phyloP scores from a whole-genome alignment of 2,888 invertebrate species.

The Amphipoea oculea region DNA sequence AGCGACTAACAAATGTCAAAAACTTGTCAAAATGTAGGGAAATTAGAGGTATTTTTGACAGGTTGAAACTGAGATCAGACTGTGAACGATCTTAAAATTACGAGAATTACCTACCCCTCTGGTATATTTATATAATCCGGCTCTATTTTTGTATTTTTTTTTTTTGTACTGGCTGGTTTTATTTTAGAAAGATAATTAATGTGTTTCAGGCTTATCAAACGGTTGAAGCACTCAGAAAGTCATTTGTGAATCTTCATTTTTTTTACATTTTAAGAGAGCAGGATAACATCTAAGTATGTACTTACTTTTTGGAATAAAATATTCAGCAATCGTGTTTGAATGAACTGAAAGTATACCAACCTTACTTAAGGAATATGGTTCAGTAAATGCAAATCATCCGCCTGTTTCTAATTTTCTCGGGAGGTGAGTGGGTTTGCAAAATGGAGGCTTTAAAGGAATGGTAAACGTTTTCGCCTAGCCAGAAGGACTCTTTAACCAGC shows the following conservation, averaged over 20 bases:
- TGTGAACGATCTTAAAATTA: too few species aligned
- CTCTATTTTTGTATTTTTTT: conserved; percentile 8
- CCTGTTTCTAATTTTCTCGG: conserved; percentile 69
- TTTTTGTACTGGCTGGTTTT: conserved; percentile 31
- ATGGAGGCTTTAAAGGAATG: conserved; percentile 71
- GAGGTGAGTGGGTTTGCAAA: conserved; percentile 70
- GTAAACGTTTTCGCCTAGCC: conserved; percentile 71
- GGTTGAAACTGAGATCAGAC: too few species aligned
- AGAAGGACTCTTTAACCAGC: conserved; percentile 67
- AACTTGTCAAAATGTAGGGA: too few species aligned
- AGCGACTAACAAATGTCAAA: too few species aligned
- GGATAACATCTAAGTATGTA: neutral
- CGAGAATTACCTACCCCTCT: too few species aligned
- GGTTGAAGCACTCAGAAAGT: conserved; percentile 14
- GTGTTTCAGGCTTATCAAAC: conserved; percentile 28
- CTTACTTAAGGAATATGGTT: conserved; percentile 48
- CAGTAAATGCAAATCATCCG: conserved; percentile 53
- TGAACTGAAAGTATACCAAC: neutral
- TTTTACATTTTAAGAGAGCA: conserved; percentile 22
- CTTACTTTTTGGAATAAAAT: conserved; percentile 35
- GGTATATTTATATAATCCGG: neutral
- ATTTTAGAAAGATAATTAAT: conserved; percentile 29
- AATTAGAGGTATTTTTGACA: too few species aligned
- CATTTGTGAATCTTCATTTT: neutral
- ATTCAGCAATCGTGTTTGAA: conserved; percentile 17